Evolutionary conservation across 2,888 invertebrate genomes (phyloP).

Genomic region (Archips crataeganus): DNA sequence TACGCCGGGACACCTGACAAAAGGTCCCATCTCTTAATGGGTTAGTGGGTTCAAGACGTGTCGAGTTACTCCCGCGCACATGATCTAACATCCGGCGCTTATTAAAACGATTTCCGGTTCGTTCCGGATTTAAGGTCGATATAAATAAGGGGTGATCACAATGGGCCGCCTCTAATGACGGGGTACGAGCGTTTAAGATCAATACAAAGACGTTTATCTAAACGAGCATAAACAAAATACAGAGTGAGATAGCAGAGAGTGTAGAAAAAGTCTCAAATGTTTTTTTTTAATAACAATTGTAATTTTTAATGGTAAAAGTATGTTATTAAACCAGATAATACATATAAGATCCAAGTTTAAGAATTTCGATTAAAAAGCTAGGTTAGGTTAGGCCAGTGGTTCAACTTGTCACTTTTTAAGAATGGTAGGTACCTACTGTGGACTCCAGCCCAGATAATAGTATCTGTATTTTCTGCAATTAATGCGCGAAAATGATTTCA

Average conservation of each 20-base stretch:
- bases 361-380: too few relatives aligned
- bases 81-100: slow-evolving; percentile 55
- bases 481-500: too few relatives aligned
- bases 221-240: slow-evolving; percentile 9
- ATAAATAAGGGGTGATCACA: slow-evolving; percentile 52
- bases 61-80: slow-evolving; percentile 52
- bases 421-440: too few relatives aligned
- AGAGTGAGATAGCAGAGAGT: neutral
- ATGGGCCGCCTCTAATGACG: slow-evolving; percentile 43
- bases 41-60: slow-evolving; percentile 40
- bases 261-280: neutral
- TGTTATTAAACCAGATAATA: too few relatives aligned
- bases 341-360: too few relatives aligned
- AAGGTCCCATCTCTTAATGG: slow-evolving; percentile 10
- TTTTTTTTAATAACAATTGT: too few relatives aligned
- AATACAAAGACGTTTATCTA: slow-evolving; percentile 42
- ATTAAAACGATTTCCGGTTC: slow-evolving; percentile 65
- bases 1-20: slow-evolving; percentile 24
- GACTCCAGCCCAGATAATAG: too few relatives aligned
- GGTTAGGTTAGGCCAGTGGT: too few relatives aligned
- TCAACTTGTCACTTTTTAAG: too few relatives aligned
- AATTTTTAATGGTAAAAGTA: too few relatives aligned
- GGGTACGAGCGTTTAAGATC: slow-evolving; percentile 48
- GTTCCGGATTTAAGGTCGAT: slow-evolving; percentile 53
- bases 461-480: too few relatives aligned